These are phyloP conservation scores for Lepidochrysops patricia DNA, from an alignment of 2,888 invertebrate genomes.

Conservation along the genomic window DNA sequence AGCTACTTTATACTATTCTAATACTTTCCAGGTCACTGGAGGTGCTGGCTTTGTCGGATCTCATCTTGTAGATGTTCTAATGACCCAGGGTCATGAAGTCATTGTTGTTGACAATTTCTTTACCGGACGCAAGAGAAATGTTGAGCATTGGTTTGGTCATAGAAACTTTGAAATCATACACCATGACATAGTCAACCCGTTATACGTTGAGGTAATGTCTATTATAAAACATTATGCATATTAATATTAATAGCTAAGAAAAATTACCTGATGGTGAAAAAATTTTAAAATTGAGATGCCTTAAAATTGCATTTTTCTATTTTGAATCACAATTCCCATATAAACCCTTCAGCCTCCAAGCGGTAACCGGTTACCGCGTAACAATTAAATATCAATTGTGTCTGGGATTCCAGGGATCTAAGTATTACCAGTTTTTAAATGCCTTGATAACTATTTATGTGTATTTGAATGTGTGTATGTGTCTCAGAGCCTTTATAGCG, in stretches of 20 bases:
- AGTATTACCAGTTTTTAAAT: too few species aligned
- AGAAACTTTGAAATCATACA: constrained; percentile 99
- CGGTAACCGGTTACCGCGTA: too few species aligned
- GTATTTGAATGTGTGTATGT: too few species aligned
- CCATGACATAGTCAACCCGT: constrained; percentile 98
- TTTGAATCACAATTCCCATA: too few species aligned
- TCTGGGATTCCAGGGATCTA: too few species aligned
- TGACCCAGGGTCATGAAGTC: constrained; percentile 96
- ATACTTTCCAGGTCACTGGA: constrained; percentile 83
- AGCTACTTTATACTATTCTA: neutral
- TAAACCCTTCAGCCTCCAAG: too few species aligned
- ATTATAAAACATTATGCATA: neutral
- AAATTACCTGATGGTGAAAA: too few species aligned
- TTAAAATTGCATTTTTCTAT: too few species aligned
- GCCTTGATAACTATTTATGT: too few species aligned
- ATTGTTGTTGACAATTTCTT: constrained; percentile 99
- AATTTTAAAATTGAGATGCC: too few species aligned
- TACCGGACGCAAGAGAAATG: constrained; percentile 96
- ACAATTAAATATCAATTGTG: too few species aligned
- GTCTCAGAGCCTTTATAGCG: too few species aligned
- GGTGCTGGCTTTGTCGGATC: constrained; percentile 99
- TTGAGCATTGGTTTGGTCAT: constrained; percentile 99
- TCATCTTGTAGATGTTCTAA: constrained; percentile 95
- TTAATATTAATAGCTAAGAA: neutral
- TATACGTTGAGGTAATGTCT: constrained; percentile 86